Conservation (phyloP, 1,140 invertebrate genomes). For the Dendroctonus valens region DNA sequence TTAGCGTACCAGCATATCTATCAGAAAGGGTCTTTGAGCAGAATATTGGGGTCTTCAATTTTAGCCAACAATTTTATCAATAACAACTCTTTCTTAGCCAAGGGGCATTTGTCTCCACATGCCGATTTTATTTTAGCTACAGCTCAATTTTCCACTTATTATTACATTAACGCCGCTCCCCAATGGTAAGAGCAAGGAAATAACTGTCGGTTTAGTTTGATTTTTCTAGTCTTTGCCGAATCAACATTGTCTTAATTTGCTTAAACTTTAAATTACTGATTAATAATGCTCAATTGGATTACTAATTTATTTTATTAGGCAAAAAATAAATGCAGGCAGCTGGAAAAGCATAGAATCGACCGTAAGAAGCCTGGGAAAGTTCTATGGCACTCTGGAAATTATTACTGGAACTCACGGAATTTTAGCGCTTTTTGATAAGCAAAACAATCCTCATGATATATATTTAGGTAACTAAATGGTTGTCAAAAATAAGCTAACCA, state of each 20-base stretch:
- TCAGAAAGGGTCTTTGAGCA: conserved; percentile 46
- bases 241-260: neutral
- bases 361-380: conserved; percentile 44
- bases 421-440: conserved; percentile 43
- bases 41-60: conserved; percentile 43
- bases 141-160: conserved; percentile 55
- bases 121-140: conserved; percentile 55
- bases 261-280: too few relatives aligned
- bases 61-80: conserved; percentile 47
- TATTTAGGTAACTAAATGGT: conserved; percentile 42
- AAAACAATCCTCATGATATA: conserved; percentile 39
- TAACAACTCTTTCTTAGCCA: conserved; percentile 48
- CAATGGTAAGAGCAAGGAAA: conserved; percentile 50
- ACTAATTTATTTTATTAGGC: conserved; percentile 41
- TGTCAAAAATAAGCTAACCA: neutral
- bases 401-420: conserved; percentile 51
- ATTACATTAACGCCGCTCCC: conserved; percentile 56
- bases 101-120: conserved; percentile 57
- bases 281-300: neutral
- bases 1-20: conserved; percentile 42
- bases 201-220: too few relatives aligned
- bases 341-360: conserved; percentile 53
- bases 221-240: neutral
- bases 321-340: conserved; percentile 52
- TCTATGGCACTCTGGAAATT: conserved; percentile 43